These are phyloP conservation scores for Porites evermanni DNA, from an alignment of 92 coral and sea anemone species.

Conservation along the genomic window DNA sequence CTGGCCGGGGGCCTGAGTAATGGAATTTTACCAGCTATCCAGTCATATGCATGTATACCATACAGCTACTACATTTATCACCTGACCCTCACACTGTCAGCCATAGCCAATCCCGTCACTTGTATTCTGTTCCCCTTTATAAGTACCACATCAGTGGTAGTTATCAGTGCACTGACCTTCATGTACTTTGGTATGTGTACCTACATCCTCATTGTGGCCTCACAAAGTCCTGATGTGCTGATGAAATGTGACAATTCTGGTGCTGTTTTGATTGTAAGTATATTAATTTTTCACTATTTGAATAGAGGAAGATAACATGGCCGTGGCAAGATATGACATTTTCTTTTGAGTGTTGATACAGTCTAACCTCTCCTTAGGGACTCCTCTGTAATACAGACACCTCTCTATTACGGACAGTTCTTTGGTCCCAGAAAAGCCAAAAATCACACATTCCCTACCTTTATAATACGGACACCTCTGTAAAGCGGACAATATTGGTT, in stretches of 20 bases:
- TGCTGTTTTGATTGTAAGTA: slow-evolving; percentile 91
- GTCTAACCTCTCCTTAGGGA: too few species aligned
- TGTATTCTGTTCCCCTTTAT: slow-evolving; percentile 86
- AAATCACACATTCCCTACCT: too few species aligned
- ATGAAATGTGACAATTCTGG: slow-evolving; percentile 80
- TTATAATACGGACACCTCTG: too few species aligned
- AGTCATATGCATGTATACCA: slow-evolving; percentile 94
- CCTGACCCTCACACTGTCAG: slow-evolving; percentile 88
- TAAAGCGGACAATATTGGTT: too few species aligned
- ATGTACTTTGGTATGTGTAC: slow-evolving; percentile 83
- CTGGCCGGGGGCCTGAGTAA: slow-evolving; percentile 86
- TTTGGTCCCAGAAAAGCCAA: too few species aligned
- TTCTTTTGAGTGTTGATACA: too few species aligned
- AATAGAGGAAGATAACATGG: too few species aligned
- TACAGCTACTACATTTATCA: slow-evolving; percentile 94
- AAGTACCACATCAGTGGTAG: slow-evolving; percentile 68
- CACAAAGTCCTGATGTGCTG: slow-evolving; percentile 85
- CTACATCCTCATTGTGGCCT: slow-evolving; percentile 81
- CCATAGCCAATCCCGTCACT: slow-evolving; percentile 89
- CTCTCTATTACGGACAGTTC: too few species aligned
- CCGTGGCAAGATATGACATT: too few species aligned
- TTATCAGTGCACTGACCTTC: slow-evolving; percentile 68
- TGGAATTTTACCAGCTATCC: slow-evolving; percentile 92
- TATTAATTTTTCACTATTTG: too few species aligned
- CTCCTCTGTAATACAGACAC: too few species aligned